phyloP scores from a whole-genome alignment of 2,888 invertebrate genomes.

The Platynereis dumerilii region DNA sequence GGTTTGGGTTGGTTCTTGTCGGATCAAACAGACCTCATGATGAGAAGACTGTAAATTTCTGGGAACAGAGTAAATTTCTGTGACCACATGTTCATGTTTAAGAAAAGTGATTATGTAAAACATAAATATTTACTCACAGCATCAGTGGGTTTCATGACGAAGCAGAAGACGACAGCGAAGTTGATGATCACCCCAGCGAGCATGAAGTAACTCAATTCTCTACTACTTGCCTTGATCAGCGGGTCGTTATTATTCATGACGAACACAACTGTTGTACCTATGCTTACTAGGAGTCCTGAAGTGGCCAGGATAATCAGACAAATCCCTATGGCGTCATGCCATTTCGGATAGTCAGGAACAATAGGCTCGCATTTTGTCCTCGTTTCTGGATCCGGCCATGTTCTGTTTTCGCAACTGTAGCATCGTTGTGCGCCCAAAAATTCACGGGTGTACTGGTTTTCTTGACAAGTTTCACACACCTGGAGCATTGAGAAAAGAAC shows the following conservation, averaged over 20 bases:
- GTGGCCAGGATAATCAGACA: constrained; percentile 19
- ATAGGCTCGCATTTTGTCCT: constrained; percentile 32
- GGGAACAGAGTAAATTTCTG: no score
- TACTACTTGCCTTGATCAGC: constrained; percentile 44
- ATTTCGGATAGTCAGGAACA: constrained; percentile 18
- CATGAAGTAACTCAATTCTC: constrained; percentile 41
- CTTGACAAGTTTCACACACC: not conserved
- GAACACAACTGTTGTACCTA: constrained; percentile 32
- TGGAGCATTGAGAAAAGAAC: no score
- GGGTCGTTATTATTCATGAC: constrained; percentile 31
- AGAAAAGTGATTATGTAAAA: no score
- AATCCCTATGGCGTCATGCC: constrained; percentile 25
- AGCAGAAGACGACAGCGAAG: constrained; percentile 30
- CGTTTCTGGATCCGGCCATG: constrained; percentile 37
- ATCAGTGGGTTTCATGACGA: constrained; percentile 34
- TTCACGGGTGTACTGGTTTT: constrained; percentile 23
- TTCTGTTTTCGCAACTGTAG: constrained; percentile 28
- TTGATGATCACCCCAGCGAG: constrained; percentile 35
- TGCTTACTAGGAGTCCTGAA: constrained; percentile 23
- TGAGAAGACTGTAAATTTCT: no score
- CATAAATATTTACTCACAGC: constrained; percentile 6
- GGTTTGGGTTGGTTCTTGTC: no score
- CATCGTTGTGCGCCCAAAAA: constrained; percentile 30
- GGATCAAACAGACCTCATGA: no score
- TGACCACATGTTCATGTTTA: no score